These are phyloP conservation scores for Volucella bombylans DNA, from an alignment of 2,888 invertebrate species.

Conservation along the genomic window DNA sequence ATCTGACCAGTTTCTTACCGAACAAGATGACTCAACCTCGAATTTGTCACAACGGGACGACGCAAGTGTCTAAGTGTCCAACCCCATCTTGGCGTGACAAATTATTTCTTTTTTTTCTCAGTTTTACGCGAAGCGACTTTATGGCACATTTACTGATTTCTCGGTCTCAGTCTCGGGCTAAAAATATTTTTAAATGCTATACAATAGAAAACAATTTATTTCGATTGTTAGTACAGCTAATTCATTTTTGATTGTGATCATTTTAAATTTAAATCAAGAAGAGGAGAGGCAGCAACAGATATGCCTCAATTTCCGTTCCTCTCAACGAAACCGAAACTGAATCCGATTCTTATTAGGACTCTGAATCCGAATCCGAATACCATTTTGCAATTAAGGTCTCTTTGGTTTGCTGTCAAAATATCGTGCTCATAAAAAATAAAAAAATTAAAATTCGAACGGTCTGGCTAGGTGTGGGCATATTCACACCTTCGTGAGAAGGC, in stretches of 20 bases:
- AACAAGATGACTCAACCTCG: constrained; percentile 41
- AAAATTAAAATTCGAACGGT: neutral
- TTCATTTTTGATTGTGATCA: constrained; percentile 49
- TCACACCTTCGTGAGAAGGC: constrained; percentile 38
- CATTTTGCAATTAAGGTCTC: constrained; percentile 63
- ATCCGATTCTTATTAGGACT: neutral
- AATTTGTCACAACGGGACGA: neutral
- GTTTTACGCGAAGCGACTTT: neutral
- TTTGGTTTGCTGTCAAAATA: constrained; percentile 16
- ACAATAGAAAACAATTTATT: constrained; percentile 31
- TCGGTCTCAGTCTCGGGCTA: neutral
- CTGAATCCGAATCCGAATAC: neutral
- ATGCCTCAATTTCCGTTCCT: constrained; percentile 1
- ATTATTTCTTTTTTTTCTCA: constrained; percentile 19
- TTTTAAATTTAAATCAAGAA: constrained; percentile 43
- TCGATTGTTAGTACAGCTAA: constrained; percentile 52
- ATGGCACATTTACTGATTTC: constrained; percentile 9
- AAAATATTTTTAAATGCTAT: constrained; percentile 20
- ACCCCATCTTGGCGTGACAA: neutral
- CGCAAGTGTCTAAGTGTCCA: neutral
- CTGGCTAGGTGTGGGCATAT: constrained; percentile 22
- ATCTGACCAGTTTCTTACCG: constrained; percentile 33
- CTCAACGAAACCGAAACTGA: neutral
- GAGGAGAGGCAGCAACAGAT: neutral
- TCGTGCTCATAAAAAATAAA: neutral